Base-by-base conservation (phyloP, 2,888 invertebrate genomes). In the Anoplius nigerrimus region DNA sequence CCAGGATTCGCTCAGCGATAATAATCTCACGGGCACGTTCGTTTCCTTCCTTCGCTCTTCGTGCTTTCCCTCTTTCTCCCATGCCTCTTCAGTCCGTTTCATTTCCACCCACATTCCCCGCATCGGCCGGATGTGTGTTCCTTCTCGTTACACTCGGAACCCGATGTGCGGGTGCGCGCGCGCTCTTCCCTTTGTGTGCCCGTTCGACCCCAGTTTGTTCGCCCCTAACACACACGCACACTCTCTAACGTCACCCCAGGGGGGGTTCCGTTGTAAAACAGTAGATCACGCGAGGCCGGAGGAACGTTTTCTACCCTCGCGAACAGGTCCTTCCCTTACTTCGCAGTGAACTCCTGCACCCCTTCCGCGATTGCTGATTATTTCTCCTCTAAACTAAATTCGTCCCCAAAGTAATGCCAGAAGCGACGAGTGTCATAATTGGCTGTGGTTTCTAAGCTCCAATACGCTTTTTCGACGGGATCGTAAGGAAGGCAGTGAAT, bases 231-330 rank as follows among this genome's bases (percentile, higher is more conserved):
- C 54, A 27, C 15, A 54, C 27, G 22, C 54, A 27, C 15, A 21
- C 51, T 22, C 54, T 34, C 55, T 69, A 59, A 51, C 64, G 58
- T 55, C 58, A 67, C 63, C 51, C 21, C 24, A n/a, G 34, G 58
- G 59, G 46, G 42, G 54, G 61, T 69, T 69, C 69, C 69, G 70
- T 71, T 71, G 70, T 64, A 69, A 55, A 63, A 46, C 66, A 66
- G 66, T 61, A 61, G 56, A 56, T 56, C 69, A 66, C 52, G 61
- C 57, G 66, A 69, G 69, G 66, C 51, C 55, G 21, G 61, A 63
- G 56, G 22, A 67, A 57, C 67, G 63, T 51, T 64, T 67, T 57
- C 61, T 18, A 16, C n/a, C 48, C 16, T 48, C 62, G 62, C 55
- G 59, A 71, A 62, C 59, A 57, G 67, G 63, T 67, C 55, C 66